Conservation (phyloP, 1,140 invertebrate species). For the Formica selysi region DNA sequence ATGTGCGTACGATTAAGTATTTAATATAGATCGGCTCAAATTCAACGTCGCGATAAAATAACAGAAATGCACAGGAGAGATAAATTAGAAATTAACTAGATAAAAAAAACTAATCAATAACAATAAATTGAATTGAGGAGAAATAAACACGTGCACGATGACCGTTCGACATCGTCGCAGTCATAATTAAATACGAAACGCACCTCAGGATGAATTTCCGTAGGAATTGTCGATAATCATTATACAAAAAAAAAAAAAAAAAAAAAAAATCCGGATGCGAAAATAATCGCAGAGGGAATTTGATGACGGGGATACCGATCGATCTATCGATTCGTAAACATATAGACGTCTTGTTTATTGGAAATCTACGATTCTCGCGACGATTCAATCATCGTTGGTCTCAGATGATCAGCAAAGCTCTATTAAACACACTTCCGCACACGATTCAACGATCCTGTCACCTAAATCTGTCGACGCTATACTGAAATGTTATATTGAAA, state of each 20-base stretch:
- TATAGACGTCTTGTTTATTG: background rate
- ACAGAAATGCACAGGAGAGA: background rate
- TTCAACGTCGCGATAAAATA: background rate
- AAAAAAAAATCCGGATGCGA: conserved; percentile 12
- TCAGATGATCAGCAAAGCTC: conserved; percentile 9
- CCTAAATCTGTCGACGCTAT: conserved; percentile 20
- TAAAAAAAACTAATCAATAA: conserved; percentile 37
- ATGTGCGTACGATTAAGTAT: background rate
- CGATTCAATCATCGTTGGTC: conserved; percentile 22
- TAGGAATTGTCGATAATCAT: conserved; percentile 24
- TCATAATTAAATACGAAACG: conserved; percentile 27
- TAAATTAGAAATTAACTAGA: background rate
- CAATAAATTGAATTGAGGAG: conserved; percentile 35
- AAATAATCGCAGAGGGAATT: conserved; percentile 48
- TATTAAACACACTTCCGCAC: background rate
- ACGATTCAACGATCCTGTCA: conserved; percentile 28
- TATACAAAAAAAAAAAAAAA: background rate
- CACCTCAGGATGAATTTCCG: conserved; percentile 36
- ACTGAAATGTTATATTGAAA: conserved; percentile 21
- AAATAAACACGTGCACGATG: conserved; percentile 22
- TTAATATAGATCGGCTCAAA: background rate
- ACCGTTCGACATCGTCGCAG: conserved; percentile 18
- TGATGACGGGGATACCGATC: background rate
- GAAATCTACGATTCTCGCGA: conserved; percentile 3
- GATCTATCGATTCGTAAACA: conserved; percentile 9